These are phyloP conservation scores for Heliconius charithonia DNA, from an alignment of 2,888 invertebrate species.

Conservation along the genomic window DNA sequence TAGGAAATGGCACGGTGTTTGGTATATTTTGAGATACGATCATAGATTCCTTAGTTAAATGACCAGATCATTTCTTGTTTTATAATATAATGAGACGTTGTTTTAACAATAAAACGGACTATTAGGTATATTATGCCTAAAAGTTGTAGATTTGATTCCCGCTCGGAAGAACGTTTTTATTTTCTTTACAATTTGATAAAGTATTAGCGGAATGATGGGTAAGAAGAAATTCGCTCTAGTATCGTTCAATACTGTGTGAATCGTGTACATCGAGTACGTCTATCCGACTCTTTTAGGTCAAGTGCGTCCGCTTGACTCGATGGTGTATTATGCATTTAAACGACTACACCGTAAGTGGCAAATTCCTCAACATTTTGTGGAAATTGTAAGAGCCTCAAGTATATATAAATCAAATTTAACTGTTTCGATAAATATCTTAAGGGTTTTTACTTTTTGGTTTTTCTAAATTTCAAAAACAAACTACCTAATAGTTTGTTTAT, in stretches of 20 bases:
- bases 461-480: no score
- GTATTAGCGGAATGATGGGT: background rate
- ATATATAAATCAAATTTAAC: background rate
- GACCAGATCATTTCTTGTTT: conserved; percentile 11
- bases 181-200: background rate
- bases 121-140: background rate
- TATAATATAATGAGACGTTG: conserved; percentile 33
- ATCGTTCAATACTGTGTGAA: background rate
- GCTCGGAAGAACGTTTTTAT: background rate
- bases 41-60: conserved; percentile 9
- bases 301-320: conserved; percentile 44
- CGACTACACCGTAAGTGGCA: conserved; percentile 37
- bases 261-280: conserved; percentile 44
- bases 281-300: conserved; percentile 48
- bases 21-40: conserved; percentile 26
- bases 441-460: background rate
- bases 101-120: background rate
- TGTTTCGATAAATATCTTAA: background rate
- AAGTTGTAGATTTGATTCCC: background rate
- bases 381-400: background rate
- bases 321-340: conserved; percentile 40
- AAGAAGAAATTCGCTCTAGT: background rate
- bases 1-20: conserved; percentile 38
- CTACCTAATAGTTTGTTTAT: background rate
- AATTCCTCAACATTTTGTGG: conserved; percentile 30